Base-by-base conservation (phyloP, 1,140 invertebrate species). In the Drosophila elegans region DNA sequence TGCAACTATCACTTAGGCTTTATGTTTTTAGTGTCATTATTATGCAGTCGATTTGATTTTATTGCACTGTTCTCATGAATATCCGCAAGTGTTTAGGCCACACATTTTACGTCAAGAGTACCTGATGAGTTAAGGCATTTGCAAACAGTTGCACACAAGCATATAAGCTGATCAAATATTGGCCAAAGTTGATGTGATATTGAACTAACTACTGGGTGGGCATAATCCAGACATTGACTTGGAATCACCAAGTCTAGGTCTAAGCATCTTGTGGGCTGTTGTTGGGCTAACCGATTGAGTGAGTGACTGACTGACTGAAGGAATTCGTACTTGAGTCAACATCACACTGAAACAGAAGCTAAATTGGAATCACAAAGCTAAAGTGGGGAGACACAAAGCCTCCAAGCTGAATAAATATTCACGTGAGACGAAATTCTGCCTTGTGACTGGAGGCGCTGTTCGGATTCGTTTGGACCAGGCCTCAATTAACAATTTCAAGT, bases 321-420 rank as follows among this genome's bases (percentile, higher is more conserved):
- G 72, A 56, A 67, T 63, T 39, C 36, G 41, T 46, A 72, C 45
- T 51, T 49, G 29, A 36, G 3, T 36, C 29, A 34, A 64, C 42
- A 67, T 52, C 66, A 60, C 16, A 16, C 54, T 60, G 72, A 61
- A 54, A 78, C 59, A 73, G 61, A 77, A 77, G 36, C 55, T 49
- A 64, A 55, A 55, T 74, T 49, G 48, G 53, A 39, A 48, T 49
- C 38, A 27, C 51, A 64, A 53, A 62, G 49, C n/a, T 16, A 27
- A 29, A 13, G 42, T 32, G 45, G 25, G 32, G 60, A 39, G 42
- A 54, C 66, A 16, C 66, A 11, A 36, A 42, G 49, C 34, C 46
- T 52, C 48, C 80, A 85, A 81, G 78, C 79, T 82, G 78, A 73
- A 71, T 62, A 86, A 88, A 86, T 76, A 75, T 59, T 71, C 83